Evolutionary conservation across 2,113 vertebrate genomes (phyloP), one percentile per base, ranked within the genome.

Genomic region (Pseudorectes ferrugineus): DNA sequence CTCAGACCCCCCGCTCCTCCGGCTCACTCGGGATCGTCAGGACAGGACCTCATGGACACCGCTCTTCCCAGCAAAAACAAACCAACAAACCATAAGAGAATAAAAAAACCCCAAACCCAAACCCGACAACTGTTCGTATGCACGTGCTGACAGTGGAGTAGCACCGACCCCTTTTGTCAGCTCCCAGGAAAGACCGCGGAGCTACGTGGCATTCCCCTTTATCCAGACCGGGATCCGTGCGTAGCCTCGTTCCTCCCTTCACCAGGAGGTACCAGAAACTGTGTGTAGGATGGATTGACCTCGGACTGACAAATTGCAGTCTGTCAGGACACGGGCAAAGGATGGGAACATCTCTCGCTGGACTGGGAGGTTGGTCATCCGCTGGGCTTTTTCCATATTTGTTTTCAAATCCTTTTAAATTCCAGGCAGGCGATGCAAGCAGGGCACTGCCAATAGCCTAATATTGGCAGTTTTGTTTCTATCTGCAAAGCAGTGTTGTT

Each of bases 11-110:
- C n/a, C 48, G 48, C 54, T 88, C 95, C 93, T 73, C 88, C 77
- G 10, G 73, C 71, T 96, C 81, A 83, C 95, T 88, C 95, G 93
- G 92, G 92, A 96, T 93, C 92, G 15, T 95, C 91, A 91, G 55
- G 92, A 88, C 89, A 97, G 63, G 85, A 95, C 93, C 79, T 45
- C 89, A 66, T 68, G 95, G 96, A 96, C 67, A 86, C 93, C 14
- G 38, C 80, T 90, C 78, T 85, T 85, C 76, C 82, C 74, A 54
- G 58, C 43, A 2, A 38, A 58, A 72, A 13, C 25, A 11, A 61
- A 58, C 40, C 13, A 17, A 33, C 63, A 5, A 12, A 20, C 7
- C 43, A 12, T 9, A 16, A 26, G 63, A 54, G 28, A 88, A 84
- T 4, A 10, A 66, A 54, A 12, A 3, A 72, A 40, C 17, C 52